Evolutionary conservation across 1,140 invertebrate species (phyloP).

Genomic region (Tribolium castaneum): DNA sequence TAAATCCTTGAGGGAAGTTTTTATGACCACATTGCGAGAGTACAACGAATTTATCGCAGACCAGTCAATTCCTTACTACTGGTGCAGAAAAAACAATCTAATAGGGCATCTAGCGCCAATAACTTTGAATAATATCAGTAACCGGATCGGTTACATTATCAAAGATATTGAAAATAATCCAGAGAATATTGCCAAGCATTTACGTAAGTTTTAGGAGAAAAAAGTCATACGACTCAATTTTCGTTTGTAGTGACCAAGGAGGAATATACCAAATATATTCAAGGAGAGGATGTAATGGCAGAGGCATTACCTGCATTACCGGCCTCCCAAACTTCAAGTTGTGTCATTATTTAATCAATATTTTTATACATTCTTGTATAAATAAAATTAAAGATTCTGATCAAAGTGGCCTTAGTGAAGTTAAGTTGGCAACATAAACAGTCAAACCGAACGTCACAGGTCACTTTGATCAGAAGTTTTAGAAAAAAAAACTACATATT

Average conservation of each 20-base stretch:
- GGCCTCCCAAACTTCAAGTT: too few relatives aligned
- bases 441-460: too few relatives aligned
- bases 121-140: background rate
- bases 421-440: too few relatives aligned
- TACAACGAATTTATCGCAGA: conserved; percentile 60
- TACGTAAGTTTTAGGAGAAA: conserved; percentile 48
- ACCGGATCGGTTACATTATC: conserved; percentile 30
- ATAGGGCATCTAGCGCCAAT: conserved; percentile 38
- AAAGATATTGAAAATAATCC: conserved; percentile 40
- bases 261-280: background rate
- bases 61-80: conserved; percentile 65
- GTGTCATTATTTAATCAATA: too few relatives aligned
- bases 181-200: conserved; percentile 47
- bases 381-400: too few relatives aligned
- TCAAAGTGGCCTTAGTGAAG: too few relatives aligned
- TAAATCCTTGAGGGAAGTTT: conserved; percentile 60
- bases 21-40: conserved; percentile 63
- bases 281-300: background rate
- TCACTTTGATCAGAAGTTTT: too few relatives aligned
- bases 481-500: too few relatives aligned
- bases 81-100: conserved; percentile 65
- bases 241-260: conserved; percentile 29
- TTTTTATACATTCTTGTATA: too few relatives aligned
- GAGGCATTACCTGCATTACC: too few relatives aligned
- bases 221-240: conserved; percentile 5